These are phyloP conservation scores for Pristionchus arcanus DNA, from an alignment of 2,888 invertebrate genomes.

Conservation along the genomic window DNA sequence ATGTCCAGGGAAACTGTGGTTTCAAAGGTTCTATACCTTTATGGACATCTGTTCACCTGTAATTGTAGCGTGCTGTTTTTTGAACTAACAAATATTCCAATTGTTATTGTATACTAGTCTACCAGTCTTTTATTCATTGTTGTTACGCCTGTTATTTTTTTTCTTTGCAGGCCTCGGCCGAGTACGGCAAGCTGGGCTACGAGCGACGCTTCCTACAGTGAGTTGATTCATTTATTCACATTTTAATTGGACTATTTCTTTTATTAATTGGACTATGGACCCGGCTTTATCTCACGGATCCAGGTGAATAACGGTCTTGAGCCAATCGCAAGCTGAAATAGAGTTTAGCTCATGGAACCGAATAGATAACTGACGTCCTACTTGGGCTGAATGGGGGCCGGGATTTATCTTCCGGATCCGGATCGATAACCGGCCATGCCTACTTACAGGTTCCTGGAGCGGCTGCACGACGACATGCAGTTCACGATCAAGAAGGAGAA, in stretches of 20 bases:
- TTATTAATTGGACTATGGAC: not conserved
- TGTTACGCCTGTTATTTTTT: not conserved
- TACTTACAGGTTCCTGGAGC: slow-evolving; percentile 37
- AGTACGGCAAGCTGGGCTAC: slow-evolving; percentile 72
- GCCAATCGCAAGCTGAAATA: no score
- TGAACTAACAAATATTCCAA: no score
- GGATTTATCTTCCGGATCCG: no score
- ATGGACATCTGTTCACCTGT: no score
- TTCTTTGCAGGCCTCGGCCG: slow-evolving; percentile 51
- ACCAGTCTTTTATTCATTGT: not conserved
- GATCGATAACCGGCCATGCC: not conserved
- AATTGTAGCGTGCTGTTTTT: no score
- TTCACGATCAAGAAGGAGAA: slow-evolving; percentile 66
- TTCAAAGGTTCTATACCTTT: no score
- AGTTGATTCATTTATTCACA: slow-evolving; percentile 47
- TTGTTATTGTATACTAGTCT: not conserved
- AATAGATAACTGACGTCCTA: no score
- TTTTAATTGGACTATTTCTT: not conserved
- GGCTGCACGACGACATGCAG: slow-evolving; percentile 71
- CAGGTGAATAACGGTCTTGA: no score
- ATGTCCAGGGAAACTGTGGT: not conserved
- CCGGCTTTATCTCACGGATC: no score
- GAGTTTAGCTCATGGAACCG: no score
- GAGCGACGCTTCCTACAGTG: slow-evolving; percentile 67
- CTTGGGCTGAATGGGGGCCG: no score